A percentile compares a stretch with the other conserved stretches of the same genome.
Conservation (phyloP, 2,113 vertebrate genomes). For the Delphinapterus leucas region DNA sequence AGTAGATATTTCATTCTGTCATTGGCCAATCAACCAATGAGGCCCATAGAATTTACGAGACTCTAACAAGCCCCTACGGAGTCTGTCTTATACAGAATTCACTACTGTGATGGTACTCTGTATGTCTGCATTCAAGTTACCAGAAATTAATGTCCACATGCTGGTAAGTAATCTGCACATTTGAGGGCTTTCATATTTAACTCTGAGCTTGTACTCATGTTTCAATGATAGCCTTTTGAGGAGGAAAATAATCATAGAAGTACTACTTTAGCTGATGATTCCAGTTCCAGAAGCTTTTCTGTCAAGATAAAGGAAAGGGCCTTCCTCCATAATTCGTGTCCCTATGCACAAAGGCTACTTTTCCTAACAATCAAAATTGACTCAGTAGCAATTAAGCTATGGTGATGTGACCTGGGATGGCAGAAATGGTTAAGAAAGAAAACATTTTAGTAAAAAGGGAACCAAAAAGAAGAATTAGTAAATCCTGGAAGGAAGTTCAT, state of each 20-base stretch:
- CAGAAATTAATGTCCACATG: not conserved
- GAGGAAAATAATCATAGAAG: not conserved
- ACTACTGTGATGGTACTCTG: not conserved
- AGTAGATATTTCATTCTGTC: not conserved
- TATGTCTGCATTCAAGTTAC: not conserved
- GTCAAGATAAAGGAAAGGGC: not conserved
- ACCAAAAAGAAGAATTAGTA: not conserved
- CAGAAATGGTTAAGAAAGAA: not conserved
- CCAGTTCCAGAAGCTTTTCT: not conserved
- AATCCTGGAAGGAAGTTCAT: not conserved
- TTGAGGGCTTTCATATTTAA: not conserved
- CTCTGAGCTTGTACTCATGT: not conserved
- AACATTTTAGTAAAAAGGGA: not conserved
- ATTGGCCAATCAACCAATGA: not conserved
- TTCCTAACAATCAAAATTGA: not conserved
- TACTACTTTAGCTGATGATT: not conserved
- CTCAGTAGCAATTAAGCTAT: not conserved
- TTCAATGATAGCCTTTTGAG: not conserved
- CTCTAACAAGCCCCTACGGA: not conserved
- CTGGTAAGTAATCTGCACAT: not conserved
- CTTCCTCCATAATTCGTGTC: not conserved
- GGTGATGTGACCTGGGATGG: not conserved
- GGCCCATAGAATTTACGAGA: not conserved
- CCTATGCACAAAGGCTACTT: not conserved
- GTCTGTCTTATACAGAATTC: not conserved